A percentile compares a stretch with the other conserved stretches of the same genome.
Conservation (phyloP, 1,140 invertebrate genomes). For the Ips nitidus region DNA sequence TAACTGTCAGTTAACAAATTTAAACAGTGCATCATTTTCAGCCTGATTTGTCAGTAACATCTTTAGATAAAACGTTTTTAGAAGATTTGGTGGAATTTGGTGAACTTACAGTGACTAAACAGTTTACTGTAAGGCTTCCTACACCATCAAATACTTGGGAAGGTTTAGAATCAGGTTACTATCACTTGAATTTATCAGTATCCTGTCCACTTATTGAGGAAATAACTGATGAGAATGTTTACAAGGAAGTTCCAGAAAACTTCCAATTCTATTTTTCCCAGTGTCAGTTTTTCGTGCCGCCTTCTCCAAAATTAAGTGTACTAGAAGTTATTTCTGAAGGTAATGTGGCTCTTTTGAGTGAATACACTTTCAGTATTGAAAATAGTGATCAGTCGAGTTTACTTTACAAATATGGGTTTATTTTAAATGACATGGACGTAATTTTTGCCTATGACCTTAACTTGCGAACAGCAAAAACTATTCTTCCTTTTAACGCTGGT, state of each 20-base stretch:
- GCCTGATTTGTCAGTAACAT: constrained; percentile 35
- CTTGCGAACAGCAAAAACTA: constrained; percentile 17
- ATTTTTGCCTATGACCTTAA: constrained; percentile 22
- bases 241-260: constrained; percentile 10
- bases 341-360: constrained; percentile 1
- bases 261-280: constrained; percentile 6
- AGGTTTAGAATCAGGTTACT: constrained; percentile 19
- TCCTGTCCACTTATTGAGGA: constrained; percentile 24
- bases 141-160: constrained; percentile 21
- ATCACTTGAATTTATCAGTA: constrained; percentile 27
- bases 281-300: constrained; percentile 3
- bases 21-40: constrained; percentile 14
- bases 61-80: constrained; percentile 33
- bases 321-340: constrained; percentile 6
- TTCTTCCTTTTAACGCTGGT: constrained; percentile 29
- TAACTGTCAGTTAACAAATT: not conserved
- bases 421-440: constrained; percentile 19
- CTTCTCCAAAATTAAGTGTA: not conserved
- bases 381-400: constrained; percentile 12
- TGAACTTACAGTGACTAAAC: constrained; percentile 23
- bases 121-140: constrained; percentile 31
- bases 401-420: constrained; percentile 37
- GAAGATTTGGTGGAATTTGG: constrained; percentile 34
- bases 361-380: constrained; percentile 19
- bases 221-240: constrained; percentile 15